Evolutionary conservation across 1,140 invertebrate genomes (phyloP), one percentile per base, ranked within the genome.

Genomic region (Adoxophyes honmai): DNA sequence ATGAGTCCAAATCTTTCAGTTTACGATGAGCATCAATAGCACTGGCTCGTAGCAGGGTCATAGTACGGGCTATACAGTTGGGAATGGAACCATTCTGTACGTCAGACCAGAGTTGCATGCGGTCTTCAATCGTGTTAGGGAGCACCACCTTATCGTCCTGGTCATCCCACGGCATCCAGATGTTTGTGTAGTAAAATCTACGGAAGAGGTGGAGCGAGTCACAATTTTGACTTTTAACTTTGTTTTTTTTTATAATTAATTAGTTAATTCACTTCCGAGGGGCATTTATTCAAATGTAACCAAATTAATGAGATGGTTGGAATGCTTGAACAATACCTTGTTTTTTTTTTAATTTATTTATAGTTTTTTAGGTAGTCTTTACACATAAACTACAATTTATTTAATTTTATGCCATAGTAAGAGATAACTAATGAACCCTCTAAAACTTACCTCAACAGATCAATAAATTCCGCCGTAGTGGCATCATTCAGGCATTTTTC

Each of bases 161-260:
- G 39, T 88, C 83, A 52, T 88, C 86, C 86, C 86, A 88, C 3
- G 86, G 86, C 86, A 88, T 88, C 86, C 86, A 88, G 38, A 88
- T 79, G 28, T 86, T 79, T 2, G 72, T 65, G 28, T 84, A 83
- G 34, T 75, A 86, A 44, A 86, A 88, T 59, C 86, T 88, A 55
- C 1, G 4, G 21, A 28, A 15, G 21, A 28, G 6, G 6, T 28
- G 2, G 21, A 28, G 6, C 2, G 21, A 28, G 21, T 28, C 2
- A 2, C 21, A 28, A 6, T 28, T 3, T 28, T 28, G 21, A 28
- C 21, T n/a, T n/a, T n/a, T n/a, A n/a, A n/a, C n/a, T n/a, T n/a
- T n/a, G n/a, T n/a, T n/a, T n/a, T n/a, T n/a, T n/a, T n/a, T n/a
- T n/a, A n/a, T n/a, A n/a, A n/a, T n/a, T n/a, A n/a, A n/a, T n/a